Percentiles rank a stretch among this genome's conserved stretches.
Evolutionary conservation across 1,140 invertebrate species (phyloP).

Genomic region (Macrosteles quadrilineatus): DNA sequence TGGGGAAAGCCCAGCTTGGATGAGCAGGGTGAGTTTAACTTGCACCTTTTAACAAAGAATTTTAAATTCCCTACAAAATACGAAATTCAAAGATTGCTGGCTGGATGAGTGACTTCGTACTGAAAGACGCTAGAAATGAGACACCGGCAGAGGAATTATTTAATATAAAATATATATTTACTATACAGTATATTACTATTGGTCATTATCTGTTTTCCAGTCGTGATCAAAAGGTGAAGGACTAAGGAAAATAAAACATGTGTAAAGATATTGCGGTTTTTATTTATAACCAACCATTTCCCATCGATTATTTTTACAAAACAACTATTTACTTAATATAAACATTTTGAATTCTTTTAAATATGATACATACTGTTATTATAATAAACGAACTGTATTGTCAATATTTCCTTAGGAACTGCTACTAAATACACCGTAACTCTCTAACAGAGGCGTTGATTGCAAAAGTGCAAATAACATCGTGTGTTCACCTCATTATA

Average conservation of each 20-base stretch:
- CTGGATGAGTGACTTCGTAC: too few relatives aligned
- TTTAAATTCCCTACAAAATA: too few relatives aligned
- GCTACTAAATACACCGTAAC: conserved; percentile 20
- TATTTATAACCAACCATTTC: conserved; percentile 2
- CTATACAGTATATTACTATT: too few relatives aligned
- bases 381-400: conserved; percentile 27
- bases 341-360: conserved; percentile 13
- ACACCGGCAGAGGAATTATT: too few relatives aligned
- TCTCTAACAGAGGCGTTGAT: neutral
- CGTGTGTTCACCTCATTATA: neutral
- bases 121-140: too few relatives aligned
- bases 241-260: neutral
- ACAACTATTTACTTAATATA: conserved; percentile 19
- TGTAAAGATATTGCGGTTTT: neutral
- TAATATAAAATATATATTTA: too few relatives aligned
- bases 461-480: conserved; percentile 30
- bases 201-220: too few relatives aligned
- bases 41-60: too few relatives aligned
- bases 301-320: conserved; percentile 15
- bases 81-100: too few relatives aligned
- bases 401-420: conserved; percentile 32
- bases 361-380: conserved; percentile 11
- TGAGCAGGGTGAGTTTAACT: too few relatives aligned
- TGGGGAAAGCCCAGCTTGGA: too few relatives aligned
- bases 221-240: too few relatives aligned